Conservation (phyloP, 2,888 invertebrate genomes). For the Protophormia terraenovae region DNA sequence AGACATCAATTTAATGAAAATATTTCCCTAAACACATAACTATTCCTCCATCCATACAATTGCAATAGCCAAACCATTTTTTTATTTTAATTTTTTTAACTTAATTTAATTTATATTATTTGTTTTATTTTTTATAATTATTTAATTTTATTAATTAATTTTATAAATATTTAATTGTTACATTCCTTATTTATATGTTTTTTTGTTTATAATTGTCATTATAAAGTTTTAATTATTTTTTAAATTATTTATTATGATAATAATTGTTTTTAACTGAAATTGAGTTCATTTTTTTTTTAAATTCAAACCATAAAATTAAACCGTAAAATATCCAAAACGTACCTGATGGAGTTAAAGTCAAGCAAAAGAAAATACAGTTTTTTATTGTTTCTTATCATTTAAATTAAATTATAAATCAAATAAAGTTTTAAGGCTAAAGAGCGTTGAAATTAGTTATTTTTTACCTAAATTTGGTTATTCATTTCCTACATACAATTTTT, state of each 20-base stretch:
- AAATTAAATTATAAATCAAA: no score
- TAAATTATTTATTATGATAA: neutral
- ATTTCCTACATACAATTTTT: no score
- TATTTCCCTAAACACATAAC: neutral
- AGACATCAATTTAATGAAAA: neutral
- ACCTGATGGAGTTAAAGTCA: conserved; percentile 55
- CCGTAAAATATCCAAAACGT: conserved; percentile 56
- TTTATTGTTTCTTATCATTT: no score
- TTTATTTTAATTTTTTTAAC: conserved; percentile 18
- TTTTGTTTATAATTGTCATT: conserved; percentile 38
- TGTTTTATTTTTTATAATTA: conserved; percentile 44
- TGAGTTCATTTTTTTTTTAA: conserved; percentile 59
- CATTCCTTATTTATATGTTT: conserved; percentile 58
- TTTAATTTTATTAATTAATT: conserved; percentile 28
- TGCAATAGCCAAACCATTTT: conserved; percentile 61
- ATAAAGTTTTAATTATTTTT: conserved; percentile 20
- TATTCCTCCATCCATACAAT: conserved; percentile 36
- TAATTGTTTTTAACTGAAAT: conserved; percentile 31
- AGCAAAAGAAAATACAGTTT: conserved; percentile 20
- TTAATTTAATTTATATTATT: conserved; percentile 32
- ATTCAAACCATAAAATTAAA: conserved; percentile 36
- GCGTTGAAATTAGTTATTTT: no score
- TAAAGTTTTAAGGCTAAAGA: no score
- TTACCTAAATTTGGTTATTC: no score
- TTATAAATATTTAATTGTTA: conserved; percentile 53